phyloP scores from a whole-genome alignment of 2,888 invertebrate genomes.

The Dryobota labecula region DNA sequence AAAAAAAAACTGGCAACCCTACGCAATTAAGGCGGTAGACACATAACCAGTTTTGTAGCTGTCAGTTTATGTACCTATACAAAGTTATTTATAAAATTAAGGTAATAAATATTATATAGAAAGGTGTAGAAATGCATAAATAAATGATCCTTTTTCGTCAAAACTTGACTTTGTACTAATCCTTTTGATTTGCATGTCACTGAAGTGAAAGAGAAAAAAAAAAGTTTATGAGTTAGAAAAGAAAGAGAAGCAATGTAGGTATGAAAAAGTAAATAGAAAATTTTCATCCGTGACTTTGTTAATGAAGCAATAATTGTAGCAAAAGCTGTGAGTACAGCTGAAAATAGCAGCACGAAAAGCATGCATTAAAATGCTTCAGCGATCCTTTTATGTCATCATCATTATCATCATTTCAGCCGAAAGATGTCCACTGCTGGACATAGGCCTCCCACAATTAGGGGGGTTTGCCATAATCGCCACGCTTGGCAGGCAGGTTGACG shows the following conservation, averaged over 20 bases:
- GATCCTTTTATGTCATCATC: too few species aligned
- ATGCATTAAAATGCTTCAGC: not conserved
- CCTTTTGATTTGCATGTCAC: not conserved
- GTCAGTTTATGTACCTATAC: not conserved
- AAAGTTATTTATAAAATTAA: constrained; percentile 17
- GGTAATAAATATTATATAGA: not conserved
- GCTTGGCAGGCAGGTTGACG: too few species aligned
- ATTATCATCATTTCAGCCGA: too few species aligned
- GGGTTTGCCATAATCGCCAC: too few species aligned
- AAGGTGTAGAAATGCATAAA: not conserved
- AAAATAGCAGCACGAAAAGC: not conserved
- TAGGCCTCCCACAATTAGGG: too few species aligned
- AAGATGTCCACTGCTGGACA: too few species aligned
- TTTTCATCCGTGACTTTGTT: not conserved
- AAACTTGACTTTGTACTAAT: not conserved
- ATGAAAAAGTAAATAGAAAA: not conserved
- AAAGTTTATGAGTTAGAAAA: too few species aligned
- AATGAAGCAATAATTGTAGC: not conserved
- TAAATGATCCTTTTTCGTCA: not conserved
- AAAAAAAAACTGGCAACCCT: constrained; percentile 21
- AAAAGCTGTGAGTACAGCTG: not conserved
- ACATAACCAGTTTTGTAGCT: constrained; percentile 48
- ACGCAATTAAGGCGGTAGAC: constrained; percentile 14
- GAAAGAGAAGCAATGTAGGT: too few species aligned
- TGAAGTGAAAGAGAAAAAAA: not conserved